Evolutionary conservation across 2,797 vertebrate species (phyloP).

Genomic region (Megaceryle alcyon): DNA sequence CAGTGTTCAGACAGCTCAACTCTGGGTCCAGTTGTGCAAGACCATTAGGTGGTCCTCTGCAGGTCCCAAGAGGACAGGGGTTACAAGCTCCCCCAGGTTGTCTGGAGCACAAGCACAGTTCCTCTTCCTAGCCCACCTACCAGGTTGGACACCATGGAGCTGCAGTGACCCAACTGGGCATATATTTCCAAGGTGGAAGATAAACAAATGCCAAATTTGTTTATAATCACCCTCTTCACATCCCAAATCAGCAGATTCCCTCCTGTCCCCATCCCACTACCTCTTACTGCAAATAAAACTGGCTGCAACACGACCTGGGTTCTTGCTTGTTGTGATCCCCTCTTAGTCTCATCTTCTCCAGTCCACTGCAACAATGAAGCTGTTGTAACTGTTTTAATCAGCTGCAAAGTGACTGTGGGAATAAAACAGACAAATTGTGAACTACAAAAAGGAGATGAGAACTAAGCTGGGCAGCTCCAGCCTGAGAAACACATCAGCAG

Average conservation of each 20-base stretch:
- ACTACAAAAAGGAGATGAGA: neutral
- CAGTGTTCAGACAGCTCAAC: neutral
- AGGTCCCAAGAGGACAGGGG: neutral
- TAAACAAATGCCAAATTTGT: neutral
- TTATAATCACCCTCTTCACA: neutral
- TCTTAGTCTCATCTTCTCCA: neutral
- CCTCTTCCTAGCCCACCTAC: neutral
- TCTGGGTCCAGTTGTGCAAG: neutral
- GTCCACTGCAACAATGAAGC: neutral
- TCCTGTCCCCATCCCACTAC: neutral
- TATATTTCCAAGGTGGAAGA: neutral
- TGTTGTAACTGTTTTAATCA: neutral
- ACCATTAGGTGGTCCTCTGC: neutral
- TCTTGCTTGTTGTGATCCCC: neutral
- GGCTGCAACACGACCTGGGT: neutral
- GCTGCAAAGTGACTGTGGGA: neutral
- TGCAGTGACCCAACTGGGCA: neutral
- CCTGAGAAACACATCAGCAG: neutral
- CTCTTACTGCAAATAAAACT: neutral
- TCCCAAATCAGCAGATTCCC: neutral
- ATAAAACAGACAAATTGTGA: neutral
- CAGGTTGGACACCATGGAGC: neutral
- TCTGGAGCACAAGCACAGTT: neutral
- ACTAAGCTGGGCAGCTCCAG: neutral
- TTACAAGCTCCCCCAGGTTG: neutral